Base-by-base conservation (phyloP, 2,797 vertebrate species). In the Scolopax rusticola region DNA sequence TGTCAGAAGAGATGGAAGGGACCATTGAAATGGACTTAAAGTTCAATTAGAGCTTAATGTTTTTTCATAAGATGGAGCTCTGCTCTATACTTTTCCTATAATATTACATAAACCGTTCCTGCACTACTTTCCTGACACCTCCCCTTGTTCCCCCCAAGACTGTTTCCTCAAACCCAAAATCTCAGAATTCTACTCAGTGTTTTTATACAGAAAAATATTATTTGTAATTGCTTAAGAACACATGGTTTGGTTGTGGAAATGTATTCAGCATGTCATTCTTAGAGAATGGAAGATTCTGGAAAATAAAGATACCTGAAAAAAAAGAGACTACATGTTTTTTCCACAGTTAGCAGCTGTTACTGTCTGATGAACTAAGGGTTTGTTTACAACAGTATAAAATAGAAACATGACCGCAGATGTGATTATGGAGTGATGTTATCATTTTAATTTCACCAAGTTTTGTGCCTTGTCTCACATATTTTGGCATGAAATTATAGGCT, bases 401-500 rank as follows among this genome's bases (percentile, higher is more conserved):
- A 71, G 41, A 67, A 67, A 74, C 28, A 50, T 33, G 33, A 71
- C n/a, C 23, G 70, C 14, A 45, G 27, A 15, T 53, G 15, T 47
- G 68, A 80, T 33, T 53, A 80, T 8, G 12, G 15, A 51, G 9
- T 73, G 59, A 73, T 28, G 27, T 16, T 73, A 76, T 64, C 8
- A n/a, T 40, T 65, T 69, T 30, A 25, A 69, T 75, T 84, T 57
- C 23, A 71, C 19, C 21, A 32, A 38, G 25, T 20, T 80, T 89
- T 88, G 41, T 32, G 90, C 43, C 28, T n/a, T 40, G 21, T 75
- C 45, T 85, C 28, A 60, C 23, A 33, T 41, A 73, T 36, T 90
- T 88, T 92, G 33, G 12, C 54, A 84, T 69, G n/a, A 80, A 90
- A 84, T 45, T 86, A 77, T 21, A 61, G 36, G 23, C 18, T 50